A percentile compares a stretch with the other conserved stretches of the same genome.
Evolutionary conservation across 2,888 invertebrate genomes (phyloP).

Genomic region (Itoplectis maculator): DNA sequence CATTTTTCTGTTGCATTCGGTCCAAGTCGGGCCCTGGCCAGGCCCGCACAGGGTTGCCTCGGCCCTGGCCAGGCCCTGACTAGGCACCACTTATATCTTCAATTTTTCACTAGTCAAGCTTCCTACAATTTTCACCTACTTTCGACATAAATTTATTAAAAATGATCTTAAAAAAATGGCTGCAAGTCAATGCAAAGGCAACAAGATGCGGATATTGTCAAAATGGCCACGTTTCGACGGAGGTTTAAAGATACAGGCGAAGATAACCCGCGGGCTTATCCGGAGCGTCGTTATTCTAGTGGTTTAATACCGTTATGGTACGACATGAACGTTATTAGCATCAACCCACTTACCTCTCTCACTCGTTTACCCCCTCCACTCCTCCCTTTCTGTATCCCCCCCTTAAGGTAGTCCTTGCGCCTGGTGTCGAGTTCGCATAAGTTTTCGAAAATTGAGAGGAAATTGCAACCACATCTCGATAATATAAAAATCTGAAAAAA

Average conservation of each 20-base stretch:
- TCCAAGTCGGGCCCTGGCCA: too few relatives aligned
- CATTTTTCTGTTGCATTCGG: too few relatives aligned
- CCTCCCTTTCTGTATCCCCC: slow-evolving; percentile 61
- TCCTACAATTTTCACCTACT: background rate
- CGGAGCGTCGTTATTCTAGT: slow-evolving; percentile 78
- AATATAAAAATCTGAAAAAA: too few relatives aligned
- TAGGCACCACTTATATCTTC: too few relatives aligned
- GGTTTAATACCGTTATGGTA: slow-evolving; percentile 81
- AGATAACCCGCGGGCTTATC: slow-evolving; percentile 70
- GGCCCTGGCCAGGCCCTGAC: too few relatives aligned
- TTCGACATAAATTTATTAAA: too few relatives aligned
- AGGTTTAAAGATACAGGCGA: slow-evolving; percentile 63
- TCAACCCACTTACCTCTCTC: slow-evolving; percentile 74
- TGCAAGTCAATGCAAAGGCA: background rate
- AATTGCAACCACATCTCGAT: too few relatives aligned
- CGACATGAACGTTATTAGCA: slow-evolving; percentile 81
- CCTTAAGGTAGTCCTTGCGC: too few relatives aligned
- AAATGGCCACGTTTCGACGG: slow-evolving; percentile 49
- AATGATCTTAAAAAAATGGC: too few relatives aligned
- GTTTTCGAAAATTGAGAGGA: too few relatives aligned
- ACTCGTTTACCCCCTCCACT: slow-evolving; percentile 69
- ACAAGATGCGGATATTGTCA: slow-evolving; percentile 22
- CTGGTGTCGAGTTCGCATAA: too few relatives aligned
- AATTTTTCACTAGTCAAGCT: background rate
- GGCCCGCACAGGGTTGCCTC: too few relatives aligned